phyloP scores from a whole-genome alignment of 2,888 invertebrate species.

The Rhopalosiphum nymphaeae region DNA sequence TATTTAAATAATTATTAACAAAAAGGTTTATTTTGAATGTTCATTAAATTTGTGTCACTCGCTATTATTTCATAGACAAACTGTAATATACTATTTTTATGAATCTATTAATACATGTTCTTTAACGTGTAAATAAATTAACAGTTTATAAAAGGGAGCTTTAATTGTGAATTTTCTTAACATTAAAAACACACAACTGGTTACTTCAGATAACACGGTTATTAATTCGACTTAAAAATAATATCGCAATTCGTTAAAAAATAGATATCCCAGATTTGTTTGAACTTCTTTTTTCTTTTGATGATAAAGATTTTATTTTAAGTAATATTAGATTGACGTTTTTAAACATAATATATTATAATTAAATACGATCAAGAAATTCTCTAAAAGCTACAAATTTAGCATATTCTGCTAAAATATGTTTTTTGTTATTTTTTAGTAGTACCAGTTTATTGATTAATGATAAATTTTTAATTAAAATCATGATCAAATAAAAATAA shows the following conservation, averaged over 20 bases:
- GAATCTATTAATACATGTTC: background rate
- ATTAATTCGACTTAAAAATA: background rate
- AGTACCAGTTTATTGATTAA: background rate
- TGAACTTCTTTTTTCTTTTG: background rate
- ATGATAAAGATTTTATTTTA: background rate
- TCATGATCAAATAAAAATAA: background rate
- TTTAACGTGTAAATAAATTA: background rate
- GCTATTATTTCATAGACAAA: background rate
- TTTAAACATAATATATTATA: background rate
- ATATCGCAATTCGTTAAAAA: too few species aligned
- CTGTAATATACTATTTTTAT: background rate
- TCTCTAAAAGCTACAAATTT: background rate
- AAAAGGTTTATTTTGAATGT: background rate
- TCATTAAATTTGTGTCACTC: background rate
- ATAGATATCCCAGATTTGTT: background rate
- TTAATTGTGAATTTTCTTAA: background rate
- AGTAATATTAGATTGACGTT: background rate
- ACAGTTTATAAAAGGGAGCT: background rate
- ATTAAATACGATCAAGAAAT: background rate
- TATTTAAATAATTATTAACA: background rate
- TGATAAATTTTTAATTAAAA: background rate
- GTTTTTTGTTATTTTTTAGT: background rate
- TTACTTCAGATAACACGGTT: background rate
- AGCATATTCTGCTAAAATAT: background rate
- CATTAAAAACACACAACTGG: background rate